Evolutionary conservation across 1,140 invertebrate species (phyloP), one percentile per base, ranked within the genome.

Genomic region (Leptinotarsa texana): DNA sequence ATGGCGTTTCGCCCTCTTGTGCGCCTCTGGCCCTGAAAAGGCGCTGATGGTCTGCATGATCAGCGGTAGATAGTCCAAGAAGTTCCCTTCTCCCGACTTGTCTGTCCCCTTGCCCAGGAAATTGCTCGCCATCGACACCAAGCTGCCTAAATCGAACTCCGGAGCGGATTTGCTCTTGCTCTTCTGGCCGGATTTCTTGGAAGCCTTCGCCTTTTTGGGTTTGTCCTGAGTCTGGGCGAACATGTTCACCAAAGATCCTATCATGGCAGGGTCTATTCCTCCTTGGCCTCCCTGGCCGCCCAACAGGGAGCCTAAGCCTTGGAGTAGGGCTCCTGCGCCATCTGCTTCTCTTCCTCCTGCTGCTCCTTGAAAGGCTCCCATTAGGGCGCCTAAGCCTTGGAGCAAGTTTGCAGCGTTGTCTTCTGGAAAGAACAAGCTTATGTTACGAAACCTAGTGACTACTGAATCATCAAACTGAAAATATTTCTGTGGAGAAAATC

Each of bases 1-100:
- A 76, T 94, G 92, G 27, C 90, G 89, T 57, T 91, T 88, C 49
- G 88, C 89, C 48, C 84, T 87, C 81, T 85, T 85, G 61, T 88
- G 81, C 0, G 85, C 85, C 77, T 88, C 88, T 22, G 85, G 87
- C 24, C 88, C 87, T 65, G 67, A 17, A 66, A 79, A 72, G 17
- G 78, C 24, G 24, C 66, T 75, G 11, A 79, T 72, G 11, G 74
- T 75, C 57, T 77, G 75, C 33, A 75, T 63, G 17, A 79, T 77
- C 61, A 75, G 73, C 21, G 78, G 78, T 27, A 79, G 67, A 22
- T 74, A 77, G 62, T 71, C 70, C 67, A 79, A 71, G 21, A 79
- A 77, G 17, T 67, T 75, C 17, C 71, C 42, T 49, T 21, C 63
- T 5, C 21, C 48, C 18, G 69, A 51, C 11, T 62, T 33, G 27